phyloP scores from a whole-genome alignment of 2,113 vertebrate genomes.

The Tamias sibiricus region DNA sequence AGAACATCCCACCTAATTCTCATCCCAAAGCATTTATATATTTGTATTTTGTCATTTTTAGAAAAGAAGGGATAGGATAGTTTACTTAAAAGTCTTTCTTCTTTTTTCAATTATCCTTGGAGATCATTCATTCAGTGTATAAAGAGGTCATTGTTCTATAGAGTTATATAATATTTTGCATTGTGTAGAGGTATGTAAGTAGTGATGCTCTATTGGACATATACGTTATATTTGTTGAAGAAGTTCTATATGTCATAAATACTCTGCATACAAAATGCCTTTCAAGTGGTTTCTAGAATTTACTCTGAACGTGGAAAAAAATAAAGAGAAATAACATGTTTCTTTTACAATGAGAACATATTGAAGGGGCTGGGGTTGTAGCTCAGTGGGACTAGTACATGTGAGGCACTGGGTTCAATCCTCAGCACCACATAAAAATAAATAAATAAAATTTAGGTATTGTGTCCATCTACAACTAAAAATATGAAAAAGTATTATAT shows the following conservation, averaged over 20 bases:
- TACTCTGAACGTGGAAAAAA: not conserved
- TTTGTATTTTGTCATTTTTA: not conserved
- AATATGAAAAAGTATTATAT: no score
- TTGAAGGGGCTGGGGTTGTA: not conserved
- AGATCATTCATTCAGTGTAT: not conserved
- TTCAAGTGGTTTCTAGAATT: not conserved
- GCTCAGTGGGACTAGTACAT: no score
- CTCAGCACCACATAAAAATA: no score
- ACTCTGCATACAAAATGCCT: not conserved
- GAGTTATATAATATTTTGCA: not conserved
- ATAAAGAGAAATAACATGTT: not conserved
- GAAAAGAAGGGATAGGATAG: not conserved
- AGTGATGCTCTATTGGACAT: not conserved
- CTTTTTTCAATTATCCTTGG: not conserved
- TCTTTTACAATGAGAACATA: not conserved
- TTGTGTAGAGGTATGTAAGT: not conserved
- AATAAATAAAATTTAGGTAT: no score
- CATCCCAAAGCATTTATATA: not conserved
- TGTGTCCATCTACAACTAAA: no score
- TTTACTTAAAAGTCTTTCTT: not conserved
- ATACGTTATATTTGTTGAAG: not conserved
- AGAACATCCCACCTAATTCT: not conserved
- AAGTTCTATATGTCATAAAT: not conserved
- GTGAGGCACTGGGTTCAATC: no score
- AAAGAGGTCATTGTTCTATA: not conserved